phyloP scores from a whole-genome alignment of 2,888 invertebrate species.

The Troides helena region DNA sequence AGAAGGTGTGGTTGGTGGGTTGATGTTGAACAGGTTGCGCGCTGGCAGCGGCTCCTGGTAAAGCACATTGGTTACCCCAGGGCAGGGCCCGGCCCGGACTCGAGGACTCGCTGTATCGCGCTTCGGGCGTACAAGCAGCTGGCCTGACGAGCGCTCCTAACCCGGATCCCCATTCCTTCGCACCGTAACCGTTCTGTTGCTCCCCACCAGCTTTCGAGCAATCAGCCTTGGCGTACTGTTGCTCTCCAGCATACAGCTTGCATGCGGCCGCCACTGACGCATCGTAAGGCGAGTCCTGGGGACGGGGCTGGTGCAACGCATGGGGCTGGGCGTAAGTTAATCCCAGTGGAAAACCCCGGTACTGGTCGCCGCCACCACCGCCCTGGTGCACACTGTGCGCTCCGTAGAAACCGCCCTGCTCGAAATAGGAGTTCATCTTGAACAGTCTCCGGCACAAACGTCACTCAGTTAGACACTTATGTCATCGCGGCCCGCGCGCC shows the following conservation, averaged over 20 bases:
- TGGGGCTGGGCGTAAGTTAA: slow-evolving; percentile 92
- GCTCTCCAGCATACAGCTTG: slow-evolving; percentile 87
- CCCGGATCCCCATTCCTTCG: slow-evolving; percentile 86
- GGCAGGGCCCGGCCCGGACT: slow-evolving; percentile 88
- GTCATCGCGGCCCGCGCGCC: slow-evolving; percentile 75
- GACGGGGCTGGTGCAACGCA: slow-evolving; percentile 87
- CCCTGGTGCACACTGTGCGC: slow-evolving; percentile 91
- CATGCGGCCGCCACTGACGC: slow-evolving; percentile 93
- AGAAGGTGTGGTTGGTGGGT: slow-evolving; percentile 95
- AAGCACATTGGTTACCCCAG: slow-evolving; percentile 93
- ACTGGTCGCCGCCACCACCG: slow-evolving; percentile 87
- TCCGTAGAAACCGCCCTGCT: slow-evolving; percentile 97
- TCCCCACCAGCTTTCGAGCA: slow-evolving; percentile 85
- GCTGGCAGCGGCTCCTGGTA: slow-evolving; percentile 89
- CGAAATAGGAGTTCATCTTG: slow-evolving; percentile 97
- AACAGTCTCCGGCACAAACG: slow-evolving; percentile 69
- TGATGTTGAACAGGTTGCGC: slow-evolving; percentile 94
- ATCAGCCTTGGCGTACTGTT: slow-evolving; percentile 86
- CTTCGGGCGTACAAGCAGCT: slow-evolving; percentile 94
- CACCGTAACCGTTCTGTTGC: slow-evolving; percentile 85
- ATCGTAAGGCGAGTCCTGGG: slow-evolving; percentile 95
- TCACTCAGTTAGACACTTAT: slow-evolving; percentile 74
- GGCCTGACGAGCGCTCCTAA: slow-evolving; percentile 87
- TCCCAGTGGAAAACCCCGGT: slow-evolving; percentile 92
- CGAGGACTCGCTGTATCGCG: slow-evolving; percentile 91